Evolutionary conservation across 1,140 invertebrate species (phyloP).

Genomic region (Melipona quadrifasciata): DNA sequence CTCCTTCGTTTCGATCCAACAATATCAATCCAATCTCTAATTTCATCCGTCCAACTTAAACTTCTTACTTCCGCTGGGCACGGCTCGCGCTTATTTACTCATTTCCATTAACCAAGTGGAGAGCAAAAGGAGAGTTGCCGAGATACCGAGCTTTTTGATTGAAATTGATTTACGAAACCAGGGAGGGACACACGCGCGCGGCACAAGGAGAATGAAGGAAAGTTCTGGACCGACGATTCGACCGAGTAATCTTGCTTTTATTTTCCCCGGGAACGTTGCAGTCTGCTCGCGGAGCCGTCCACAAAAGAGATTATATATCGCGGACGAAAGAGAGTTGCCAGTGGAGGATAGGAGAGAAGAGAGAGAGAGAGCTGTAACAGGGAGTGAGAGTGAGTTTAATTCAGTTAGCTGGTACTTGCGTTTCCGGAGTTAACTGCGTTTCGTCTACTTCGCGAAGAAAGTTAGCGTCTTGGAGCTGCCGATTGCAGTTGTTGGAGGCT

Average conservation of each 20-base stretch:
- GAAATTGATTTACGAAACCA: conserved; percentile 7
- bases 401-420: conserved; percentile 53
- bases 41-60: neutral
- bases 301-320: conserved; percentile 21
- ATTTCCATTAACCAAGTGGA: neutral
- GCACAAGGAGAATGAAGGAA: neutral
- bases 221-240: conserved; percentile 22
- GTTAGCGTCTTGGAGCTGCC: conserved; percentile 39
- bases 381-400: conserved; percentile 53
- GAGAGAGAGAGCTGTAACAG: conserved; percentile 12
- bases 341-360: neutral
- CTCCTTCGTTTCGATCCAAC: neutral
- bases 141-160: neutral
- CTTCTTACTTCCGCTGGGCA: neutral
- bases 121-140: neutral
- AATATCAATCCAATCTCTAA: neutral
- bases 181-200: neutral
- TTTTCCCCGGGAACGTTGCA: conserved; percentile 10
- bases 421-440: conserved; percentile 59
- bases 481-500: conserved; percentile 30
- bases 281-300: neutral
- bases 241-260: conserved; percentile 15
- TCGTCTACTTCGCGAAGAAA: conserved; percentile 46
- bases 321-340: neutral
- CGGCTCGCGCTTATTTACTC: neutral